phyloP scores from a whole-genome alignment of 1,140 invertebrate species.

The Galleria mellonella region DNA sequence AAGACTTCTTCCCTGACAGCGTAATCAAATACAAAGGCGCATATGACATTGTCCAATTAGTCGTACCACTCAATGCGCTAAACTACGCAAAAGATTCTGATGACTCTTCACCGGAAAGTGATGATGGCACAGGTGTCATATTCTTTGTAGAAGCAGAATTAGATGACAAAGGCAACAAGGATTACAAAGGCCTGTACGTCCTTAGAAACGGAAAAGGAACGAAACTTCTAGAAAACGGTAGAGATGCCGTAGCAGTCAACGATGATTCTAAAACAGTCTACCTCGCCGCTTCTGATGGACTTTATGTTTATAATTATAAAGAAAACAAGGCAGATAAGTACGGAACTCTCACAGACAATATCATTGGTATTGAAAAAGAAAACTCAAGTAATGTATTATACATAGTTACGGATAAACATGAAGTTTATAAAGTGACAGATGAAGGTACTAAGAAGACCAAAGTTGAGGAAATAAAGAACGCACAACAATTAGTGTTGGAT shows the following conservation, averaged over 20 bases:
- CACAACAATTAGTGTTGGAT: conserved; percentile 41
- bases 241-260: conserved; percentile 26
- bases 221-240: conserved; percentile 40
- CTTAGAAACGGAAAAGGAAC: conserved; percentile 19
- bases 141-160: conserved; percentile 43
- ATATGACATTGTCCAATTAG: conserved; percentile 43
- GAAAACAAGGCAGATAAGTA: conserved; percentile 37
- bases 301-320: conserved; percentile 34
- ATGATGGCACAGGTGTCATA: conserved; percentile 6
- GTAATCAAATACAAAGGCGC: conserved; percentile 26
- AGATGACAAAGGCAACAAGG: conserved; percentile 16
- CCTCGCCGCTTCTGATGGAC: conserved; percentile 38
- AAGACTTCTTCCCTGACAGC: conserved; percentile 22
- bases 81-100: conserved; percentile 36
- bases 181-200: conserved; percentile 32
- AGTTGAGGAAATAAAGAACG: conserved; percentile 24
- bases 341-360: conserved; percentile 35
- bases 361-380: conserved; percentile 35
- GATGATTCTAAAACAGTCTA: conserved; percentile 35
- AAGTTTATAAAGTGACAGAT: conserved; percentile 39
- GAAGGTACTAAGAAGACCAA: conserved; percentile 38
- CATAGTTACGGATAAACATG: conserved; percentile 34
- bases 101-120: conserved; percentile 12
- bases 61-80: conserved; percentile 39
- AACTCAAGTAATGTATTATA: conserved; percentile 34